Percentiles rank a stretch among this genome's conserved stretches.
Conservation (phyloP, 2,113 vertebrate species). For the Gallinago jamesoni region DNA sequence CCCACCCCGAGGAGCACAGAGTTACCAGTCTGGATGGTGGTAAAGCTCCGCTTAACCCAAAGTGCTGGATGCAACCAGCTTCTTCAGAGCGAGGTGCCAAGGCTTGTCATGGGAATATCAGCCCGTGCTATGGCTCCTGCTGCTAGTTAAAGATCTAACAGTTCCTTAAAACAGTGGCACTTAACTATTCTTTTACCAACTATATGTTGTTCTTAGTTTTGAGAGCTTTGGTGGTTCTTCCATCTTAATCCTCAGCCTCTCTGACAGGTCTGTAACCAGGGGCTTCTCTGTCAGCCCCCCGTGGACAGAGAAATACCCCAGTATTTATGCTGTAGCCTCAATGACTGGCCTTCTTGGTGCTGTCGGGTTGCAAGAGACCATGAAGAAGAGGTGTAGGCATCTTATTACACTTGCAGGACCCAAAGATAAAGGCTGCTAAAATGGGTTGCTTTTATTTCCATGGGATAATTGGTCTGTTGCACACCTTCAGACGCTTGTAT, state of each 20-base stretch:
- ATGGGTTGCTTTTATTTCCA: not conserved
- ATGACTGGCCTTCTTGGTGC: not conserved
- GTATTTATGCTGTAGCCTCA: not conserved
- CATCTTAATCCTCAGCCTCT: not conserved
- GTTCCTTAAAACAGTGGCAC: not conserved
- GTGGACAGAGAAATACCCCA: fast-evolving
- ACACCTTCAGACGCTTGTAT: not conserved
- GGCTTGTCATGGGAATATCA: not conserved
- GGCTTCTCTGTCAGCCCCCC: not conserved
- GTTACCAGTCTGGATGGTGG: not conserved
- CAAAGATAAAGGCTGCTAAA: not conserved
- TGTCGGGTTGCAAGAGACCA: not conserved
- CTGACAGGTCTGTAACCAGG: not conserved
- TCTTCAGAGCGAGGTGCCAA: not conserved
- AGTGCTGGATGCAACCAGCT: not conserved
- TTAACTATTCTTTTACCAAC: not conserved
- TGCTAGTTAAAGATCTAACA: not conserved
- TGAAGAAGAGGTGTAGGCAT: not conserved
- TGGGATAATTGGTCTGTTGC: not conserved
- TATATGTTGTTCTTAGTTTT: not conserved
- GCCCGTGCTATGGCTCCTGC: not conserved
- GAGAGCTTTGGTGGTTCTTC: not conserved
- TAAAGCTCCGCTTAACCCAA: not conserved
- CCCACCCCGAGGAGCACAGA: not conserved
- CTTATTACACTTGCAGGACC: not conserved